A percentile compares a stretch with the other conserved stretches of the same genome.
Conservation (phyloP, 2,888 invertebrate genomes). For the Salticus scenicus region DNA sequence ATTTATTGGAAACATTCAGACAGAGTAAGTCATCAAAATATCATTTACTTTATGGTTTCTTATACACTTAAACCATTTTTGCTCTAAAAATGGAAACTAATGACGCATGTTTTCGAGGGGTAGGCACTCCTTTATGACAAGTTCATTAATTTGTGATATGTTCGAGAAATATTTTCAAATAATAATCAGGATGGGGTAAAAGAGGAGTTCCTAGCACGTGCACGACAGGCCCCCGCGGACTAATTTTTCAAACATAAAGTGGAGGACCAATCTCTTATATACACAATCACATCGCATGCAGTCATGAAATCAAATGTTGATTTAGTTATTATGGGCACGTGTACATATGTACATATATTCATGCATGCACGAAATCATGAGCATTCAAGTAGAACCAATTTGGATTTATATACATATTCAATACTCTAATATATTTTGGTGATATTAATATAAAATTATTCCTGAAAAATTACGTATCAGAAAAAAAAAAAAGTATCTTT, state of each 20-base stretch:
- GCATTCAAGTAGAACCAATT: no score
- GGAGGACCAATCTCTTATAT: background rate
- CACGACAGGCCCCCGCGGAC: background rate
- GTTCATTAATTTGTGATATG: slow-evolving; percentile 65
- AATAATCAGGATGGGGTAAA: slow-evolving; percentile 15
- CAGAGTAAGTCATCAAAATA: no score
- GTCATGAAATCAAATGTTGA: background rate
- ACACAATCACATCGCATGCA: background rate
- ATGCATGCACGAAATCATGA: no score
- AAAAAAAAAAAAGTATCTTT: no score
- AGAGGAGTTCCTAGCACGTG: background rate
- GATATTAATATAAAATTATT: no score
- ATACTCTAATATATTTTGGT: no score
- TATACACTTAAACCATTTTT: slow-evolving; percentile 31
- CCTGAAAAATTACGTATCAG: no score
- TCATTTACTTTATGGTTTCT: no score
- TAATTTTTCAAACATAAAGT: slow-evolving; percentile 5
- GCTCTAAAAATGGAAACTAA: background rate
- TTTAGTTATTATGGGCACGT: background rate
- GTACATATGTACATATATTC: background rate
- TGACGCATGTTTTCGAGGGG: slow-evolving; percentile 40
- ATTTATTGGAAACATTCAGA: no score
- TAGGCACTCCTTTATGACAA: slow-evolving; percentile 26
- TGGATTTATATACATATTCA: no score
- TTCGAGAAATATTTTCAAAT: slow-evolving; percentile 41